phyloP scores from a whole-genome alignment of 2,113 vertebrate species.

The Corvus cornix region DNA sequence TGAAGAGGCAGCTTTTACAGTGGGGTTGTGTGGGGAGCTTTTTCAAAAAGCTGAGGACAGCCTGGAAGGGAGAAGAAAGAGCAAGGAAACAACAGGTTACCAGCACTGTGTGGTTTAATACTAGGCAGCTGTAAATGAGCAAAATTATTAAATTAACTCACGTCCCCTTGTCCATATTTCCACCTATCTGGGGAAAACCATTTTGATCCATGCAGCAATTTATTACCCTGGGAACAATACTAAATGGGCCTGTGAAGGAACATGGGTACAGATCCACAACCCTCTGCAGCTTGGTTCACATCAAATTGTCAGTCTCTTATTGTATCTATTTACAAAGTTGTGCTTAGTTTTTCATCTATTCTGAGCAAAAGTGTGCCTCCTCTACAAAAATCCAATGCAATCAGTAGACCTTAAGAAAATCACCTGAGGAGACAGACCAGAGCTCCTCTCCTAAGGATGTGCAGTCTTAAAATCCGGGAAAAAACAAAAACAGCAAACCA shows the following conservation, averaged over 20 bases:
- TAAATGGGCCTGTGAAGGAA: background rate
- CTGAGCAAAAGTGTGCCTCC: background rate
- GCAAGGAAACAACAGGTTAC: background rate
- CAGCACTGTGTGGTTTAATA: background rate
- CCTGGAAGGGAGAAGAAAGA: background rate
- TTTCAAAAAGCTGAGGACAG: background rate
- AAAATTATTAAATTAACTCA: background rate
- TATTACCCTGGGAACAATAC: background rate
- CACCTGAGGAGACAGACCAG: background rate
- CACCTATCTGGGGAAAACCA: background rate
- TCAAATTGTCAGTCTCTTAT: background rate
- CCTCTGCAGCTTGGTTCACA: background rate
- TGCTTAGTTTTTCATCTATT: background rate
- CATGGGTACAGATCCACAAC: background rate
- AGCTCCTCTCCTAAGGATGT: background rate
- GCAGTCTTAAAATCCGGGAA: background rate
- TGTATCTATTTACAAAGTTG: background rate
- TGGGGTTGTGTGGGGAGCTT: background rate
- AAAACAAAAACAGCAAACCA: background rate
- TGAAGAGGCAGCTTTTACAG: background rate
- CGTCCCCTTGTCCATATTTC: background rate
- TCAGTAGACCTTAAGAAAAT: background rate
- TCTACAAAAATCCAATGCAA: background rate
- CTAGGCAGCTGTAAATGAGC: background rate
- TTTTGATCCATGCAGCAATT: background rate